Conservation (phyloP, 1,140 invertebrate species). For the Eurosta solidaginis region DNA sequence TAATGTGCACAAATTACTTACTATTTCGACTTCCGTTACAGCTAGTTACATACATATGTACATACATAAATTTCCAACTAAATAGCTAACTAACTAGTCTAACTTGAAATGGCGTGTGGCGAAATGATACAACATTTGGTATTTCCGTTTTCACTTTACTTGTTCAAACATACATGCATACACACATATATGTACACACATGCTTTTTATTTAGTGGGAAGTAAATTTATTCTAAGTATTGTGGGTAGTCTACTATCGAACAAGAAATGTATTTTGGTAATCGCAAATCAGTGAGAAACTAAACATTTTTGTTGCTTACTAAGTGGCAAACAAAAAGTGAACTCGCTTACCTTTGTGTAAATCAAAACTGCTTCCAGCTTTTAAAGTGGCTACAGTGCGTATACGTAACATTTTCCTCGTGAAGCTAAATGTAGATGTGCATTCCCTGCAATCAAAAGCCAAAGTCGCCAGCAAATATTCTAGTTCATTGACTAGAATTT, state of each 20-base stretch:
- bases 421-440: background rate
- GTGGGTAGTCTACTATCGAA: background rate
- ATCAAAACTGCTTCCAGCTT: background rate
- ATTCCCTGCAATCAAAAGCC: no score
- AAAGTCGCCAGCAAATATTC: no score
- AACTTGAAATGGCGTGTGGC: background rate
- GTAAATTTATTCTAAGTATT: background rate
- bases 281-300: background rate
- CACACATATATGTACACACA: no score
- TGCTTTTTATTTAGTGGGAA: no score
- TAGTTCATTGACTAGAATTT: no score
- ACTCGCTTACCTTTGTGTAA: background rate
- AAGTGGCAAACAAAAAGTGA: background rate
- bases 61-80: background rate
- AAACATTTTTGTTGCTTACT: background rate
- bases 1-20: constrained; percentile 22
- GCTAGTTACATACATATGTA: no score
- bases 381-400: background rate
- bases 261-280: background rate
- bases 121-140: constrained; percentile 26
- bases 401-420: background rate
- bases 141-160: constrained; percentile 20
- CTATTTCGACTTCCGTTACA: constrained; percentile 18
- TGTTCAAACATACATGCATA: no score
- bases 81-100: background rate